Base-by-base conservation (phyloP, 2,797 vertebrate species). In the Uromys caudimaculatus region DNA sequence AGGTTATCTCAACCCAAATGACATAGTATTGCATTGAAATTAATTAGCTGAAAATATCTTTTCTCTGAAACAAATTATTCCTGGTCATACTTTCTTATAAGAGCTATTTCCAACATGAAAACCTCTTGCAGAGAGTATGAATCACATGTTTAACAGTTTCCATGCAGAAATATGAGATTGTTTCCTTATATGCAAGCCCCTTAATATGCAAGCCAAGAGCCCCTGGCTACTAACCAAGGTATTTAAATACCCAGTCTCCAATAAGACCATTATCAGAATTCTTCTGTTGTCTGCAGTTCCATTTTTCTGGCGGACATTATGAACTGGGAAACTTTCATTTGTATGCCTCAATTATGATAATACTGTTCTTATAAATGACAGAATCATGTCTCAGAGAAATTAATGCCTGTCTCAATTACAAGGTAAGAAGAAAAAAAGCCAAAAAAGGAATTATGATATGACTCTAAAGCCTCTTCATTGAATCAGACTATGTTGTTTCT, bases 41-140 rank as follows among this genome's bases (percentile, higher is more conserved):
- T 93, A 91, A 93, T 89, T 86, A 91, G 73, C 29, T 38, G 56
- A 94, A 83, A 78, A 23, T 60, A 87, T 89, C 56, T 93, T 86
- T 96, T 91, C 32, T 78, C 83, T 78, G 56, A 64, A 94, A 91
- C 41, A 79, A 78, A 96, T 67, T 67, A 7, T 91, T 69, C 6
- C 86, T 73, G 27, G 47, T 88, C 60, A 89, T 2, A 6, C n/a
- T 90, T 76, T 23, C 76, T 69, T 90, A 0, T 91, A 62, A 97
- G 90, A 4, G 17, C 56, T 52, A 90, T 54, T 52, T 62, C 19
- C 71, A 76, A 90, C 56, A 16, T 91, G 62, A 69, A 91, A 95
- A 94, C 2, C 6, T 83, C n/a, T 78, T 92, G 54, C 0, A 35
- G 17, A 86, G 2, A 56, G 4, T 77, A 47, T 4, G 81, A 93